Base-by-base conservation (phyloP, 2,888 invertebrate genomes). In the Stenolophus ochropezus region DNA sequence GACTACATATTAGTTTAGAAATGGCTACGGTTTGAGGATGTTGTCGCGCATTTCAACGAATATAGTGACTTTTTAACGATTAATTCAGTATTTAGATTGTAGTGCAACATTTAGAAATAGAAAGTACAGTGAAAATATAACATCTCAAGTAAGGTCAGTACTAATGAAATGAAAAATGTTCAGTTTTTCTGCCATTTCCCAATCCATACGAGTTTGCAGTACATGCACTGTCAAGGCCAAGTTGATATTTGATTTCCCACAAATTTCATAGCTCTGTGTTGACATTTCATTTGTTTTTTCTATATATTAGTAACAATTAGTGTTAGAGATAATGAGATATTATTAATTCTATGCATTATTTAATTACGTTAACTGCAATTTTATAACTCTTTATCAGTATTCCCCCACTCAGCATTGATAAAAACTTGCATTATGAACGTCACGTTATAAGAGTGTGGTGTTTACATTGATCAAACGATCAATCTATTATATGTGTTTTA, bases 11-110 rank as follows among this genome's bases (percentile, higher is more conserved):
- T 85, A 83, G 83, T 85, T 85, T 84, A 85, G 84, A 84, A 79
- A 85, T 85, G 85, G 85, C 85, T 83, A 83, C 85, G 82, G 78
- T 83, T 83, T 84, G 80, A 84, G 84, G 73, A 76, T 81, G 83
- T 71, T 79, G 79, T 82, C 76, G 80, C 81, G 82, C 56, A 80
- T 71, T 73, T 73, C 58, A 73, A 58, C 58, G 56, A 80, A 51
- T 80, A 73, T 80, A n/a, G 80, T 80, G 73, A 73, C 53, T 27
- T 80, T 73, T 73, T 80, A 80, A 80, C 73, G 73, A 80, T 42
- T 73, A 16, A 42, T 42, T 16, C 20, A 20, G 42, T 80, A 73
- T 73, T 80, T 73, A 47, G 73, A 56, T 56, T 23, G 53, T 51
- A 56, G 56, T 56, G 53, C 20, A 56, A 56, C 47, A 80, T 61